A percentile compares a stretch with the other conserved stretches of the same genome.
phyloP scores from a whole-genome alignment of 1,140 invertebrate species.

The Leptinotarsa defecta region DNA sequence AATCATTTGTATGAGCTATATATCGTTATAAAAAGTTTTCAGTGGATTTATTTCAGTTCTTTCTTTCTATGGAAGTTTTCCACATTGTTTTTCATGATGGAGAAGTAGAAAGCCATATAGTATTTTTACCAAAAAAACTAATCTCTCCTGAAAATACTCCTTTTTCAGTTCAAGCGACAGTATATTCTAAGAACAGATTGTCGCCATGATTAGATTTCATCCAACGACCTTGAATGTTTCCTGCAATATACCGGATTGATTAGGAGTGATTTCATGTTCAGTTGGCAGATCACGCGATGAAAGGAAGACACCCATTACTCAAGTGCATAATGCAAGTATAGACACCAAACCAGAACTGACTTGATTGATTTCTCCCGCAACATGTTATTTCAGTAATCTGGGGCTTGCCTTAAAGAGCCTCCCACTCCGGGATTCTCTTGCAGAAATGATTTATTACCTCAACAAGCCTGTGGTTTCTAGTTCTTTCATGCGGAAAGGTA shows the following conservation, averaged over 20 bases:
- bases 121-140: no score
- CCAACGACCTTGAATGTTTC: no score
- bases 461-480: background rate
- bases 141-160: no score
- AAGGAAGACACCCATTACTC: constrained; percentile 2
- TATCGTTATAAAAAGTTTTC: no score
- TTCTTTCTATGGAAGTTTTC: no score
- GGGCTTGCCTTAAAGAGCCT: background rate
- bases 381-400: background rate
- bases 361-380: background rate
- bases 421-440: background rate
- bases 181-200: no score
- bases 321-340: background rate
- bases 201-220: no score
- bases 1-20: no score
- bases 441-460: background rate
- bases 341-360: background rate
- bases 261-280: constrained; percentile 1
- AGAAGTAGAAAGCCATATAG: no score
- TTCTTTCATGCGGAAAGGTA: background rate
- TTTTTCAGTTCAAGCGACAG: no score
- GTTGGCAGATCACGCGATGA: background rate
- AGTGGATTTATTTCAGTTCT: no score
- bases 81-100: no score
- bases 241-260: background rate